These are phyloP conservation scores for Mirza zaza DNA, from an alignment of 2,113 vertebrate species.

Conservation along the genomic window DNA sequence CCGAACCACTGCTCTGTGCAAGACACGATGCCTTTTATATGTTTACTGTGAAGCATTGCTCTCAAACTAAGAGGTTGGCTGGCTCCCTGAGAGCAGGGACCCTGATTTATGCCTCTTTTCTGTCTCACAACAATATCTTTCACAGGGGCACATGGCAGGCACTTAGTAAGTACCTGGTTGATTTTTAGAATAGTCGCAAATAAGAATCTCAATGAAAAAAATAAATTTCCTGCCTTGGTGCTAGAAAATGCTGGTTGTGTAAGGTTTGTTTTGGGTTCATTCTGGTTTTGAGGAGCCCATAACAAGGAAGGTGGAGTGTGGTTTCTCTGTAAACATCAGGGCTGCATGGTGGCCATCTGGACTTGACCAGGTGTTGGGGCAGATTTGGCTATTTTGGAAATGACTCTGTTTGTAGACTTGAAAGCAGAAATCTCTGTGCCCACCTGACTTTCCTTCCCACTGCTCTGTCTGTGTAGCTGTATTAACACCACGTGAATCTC, in stretches of 20 bases:
- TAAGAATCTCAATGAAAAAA: neutral
- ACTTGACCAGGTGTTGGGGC: neutral
- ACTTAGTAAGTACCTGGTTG: neutral
- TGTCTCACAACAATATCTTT: neutral
- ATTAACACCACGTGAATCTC: neutral
- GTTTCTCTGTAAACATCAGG: neutral
- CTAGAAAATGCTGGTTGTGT: neutral
- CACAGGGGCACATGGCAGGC: neutral
- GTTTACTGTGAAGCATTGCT: conserved; percentile 37
- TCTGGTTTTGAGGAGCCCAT: conserved; percentile 14
- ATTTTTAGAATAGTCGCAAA: neutral
- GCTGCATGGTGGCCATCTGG: neutral
- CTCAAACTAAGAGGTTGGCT: conserved; percentile 31
- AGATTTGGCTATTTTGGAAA: neutral
- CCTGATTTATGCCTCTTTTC: neutral
- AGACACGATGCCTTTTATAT: conserved; percentile 44
- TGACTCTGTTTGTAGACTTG: neutral
- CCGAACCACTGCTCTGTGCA: conserved; percentile 62
- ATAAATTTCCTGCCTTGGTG: neutral
- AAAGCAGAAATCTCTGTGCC: neutral
- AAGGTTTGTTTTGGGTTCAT: neutral
- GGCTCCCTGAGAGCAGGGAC: neutral
- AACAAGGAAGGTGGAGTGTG: neutral
- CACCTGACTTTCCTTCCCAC: neutral
- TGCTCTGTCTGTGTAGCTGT: neutral